Conservation (phyloP, 2,113 vertebrate species). For the Carassius auratus region DNA sequence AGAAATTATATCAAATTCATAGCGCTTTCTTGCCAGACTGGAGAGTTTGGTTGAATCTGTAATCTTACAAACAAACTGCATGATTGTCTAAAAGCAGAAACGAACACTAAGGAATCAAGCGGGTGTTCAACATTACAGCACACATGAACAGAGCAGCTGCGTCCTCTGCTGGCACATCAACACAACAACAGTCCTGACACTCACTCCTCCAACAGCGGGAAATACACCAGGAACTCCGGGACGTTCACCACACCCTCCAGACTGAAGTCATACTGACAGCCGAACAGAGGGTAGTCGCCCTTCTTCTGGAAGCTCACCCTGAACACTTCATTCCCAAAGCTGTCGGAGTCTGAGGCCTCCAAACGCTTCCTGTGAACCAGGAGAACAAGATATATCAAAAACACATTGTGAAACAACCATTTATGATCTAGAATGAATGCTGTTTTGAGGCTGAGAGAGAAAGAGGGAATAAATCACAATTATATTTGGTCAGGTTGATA, state of each 20-base stretch:
- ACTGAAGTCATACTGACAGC: slow-evolving; percentile 95
- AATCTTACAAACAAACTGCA: neutral
- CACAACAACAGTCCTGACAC: slow-evolving; percentile 53
- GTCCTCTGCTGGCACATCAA: slow-evolving; percentile 37
- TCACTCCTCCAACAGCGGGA: slow-evolving; percentile 92
- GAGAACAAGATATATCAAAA: neutral
- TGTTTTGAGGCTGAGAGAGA: too few species aligned
- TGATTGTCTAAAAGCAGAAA: neutral
- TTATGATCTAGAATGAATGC: too few species aligned
- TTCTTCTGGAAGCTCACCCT: slow-evolving; percentile 90
- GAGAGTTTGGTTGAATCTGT: neutral
- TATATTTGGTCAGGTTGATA: too few species aligned
- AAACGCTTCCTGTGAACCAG: slow-evolving; percentile 81
- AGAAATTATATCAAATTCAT: too few species aligned
- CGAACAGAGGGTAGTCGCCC: slow-evolving; percentile 89
- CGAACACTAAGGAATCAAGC: neutral
- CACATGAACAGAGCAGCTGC: neutral
- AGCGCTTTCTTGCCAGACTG: neutral
- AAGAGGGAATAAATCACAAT: too few species aligned
- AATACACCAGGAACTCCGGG: slow-evolving; percentile 97
- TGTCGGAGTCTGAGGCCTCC: slow-evolving; percentile 86
- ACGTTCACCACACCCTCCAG: slow-evolving; percentile 95
- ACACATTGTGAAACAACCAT: too few species aligned
- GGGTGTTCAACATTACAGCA: neutral
- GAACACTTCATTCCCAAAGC: slow-evolving; percentile 93